Conservation (phyloP, 2,797 vertebrate genomes). For the Manis pentadactyla region DNA sequence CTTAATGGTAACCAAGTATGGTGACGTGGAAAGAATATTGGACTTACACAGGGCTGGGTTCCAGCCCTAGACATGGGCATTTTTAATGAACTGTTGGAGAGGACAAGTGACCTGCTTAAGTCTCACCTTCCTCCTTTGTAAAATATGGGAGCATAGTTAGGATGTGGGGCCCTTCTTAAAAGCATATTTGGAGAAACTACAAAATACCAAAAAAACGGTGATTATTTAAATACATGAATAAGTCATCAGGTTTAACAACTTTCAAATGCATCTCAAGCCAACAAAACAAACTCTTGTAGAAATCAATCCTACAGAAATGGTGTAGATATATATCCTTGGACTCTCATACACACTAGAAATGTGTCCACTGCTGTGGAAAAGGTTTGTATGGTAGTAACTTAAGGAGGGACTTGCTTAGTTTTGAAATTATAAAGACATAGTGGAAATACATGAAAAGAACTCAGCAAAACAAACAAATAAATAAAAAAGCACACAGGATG, state of each 20-base stretch:
- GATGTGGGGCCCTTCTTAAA: background rate
- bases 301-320: background rate
- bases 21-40: background rate
- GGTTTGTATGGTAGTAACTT: background rate
- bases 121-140: slow-evolving; percentile 65
- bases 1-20: background rate
- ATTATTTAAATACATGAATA: slow-evolving; percentile 11
- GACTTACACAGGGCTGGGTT: background rate
- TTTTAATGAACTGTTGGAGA: background rate
- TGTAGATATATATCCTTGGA: no score
- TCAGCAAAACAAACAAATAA: background rate
- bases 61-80: background rate
- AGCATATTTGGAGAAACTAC: background rate
- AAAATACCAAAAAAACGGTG: background rate
- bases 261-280: background rate
- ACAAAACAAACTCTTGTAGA: background rate
- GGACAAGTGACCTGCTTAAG: background rate
- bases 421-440: background rate
- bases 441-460: background rate
- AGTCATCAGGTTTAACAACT: background rate
- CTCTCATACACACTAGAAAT: background rate
- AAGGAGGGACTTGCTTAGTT: background rate
- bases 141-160: background rate
- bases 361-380: background rate
- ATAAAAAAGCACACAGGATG: background rate